Percentiles rank a stretch among this genome's conserved stretches.
These are phyloP conservation scores for Venustaconcha ellipsiformis DNA, from an alignment of 1,140 invertebrate genomes.

Conservation along the genomic window DNA sequence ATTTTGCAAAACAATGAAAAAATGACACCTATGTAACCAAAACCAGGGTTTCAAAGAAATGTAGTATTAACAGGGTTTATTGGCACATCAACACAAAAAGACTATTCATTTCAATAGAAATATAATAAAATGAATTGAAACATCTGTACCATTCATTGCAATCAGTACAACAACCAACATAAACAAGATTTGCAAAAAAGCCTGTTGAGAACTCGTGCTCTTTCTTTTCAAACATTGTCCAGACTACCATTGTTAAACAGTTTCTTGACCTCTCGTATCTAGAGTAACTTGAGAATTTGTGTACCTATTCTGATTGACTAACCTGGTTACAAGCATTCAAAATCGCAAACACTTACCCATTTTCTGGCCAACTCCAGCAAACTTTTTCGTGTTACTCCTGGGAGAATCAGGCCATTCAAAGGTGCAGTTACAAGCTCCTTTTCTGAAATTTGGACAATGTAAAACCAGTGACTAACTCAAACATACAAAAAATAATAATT, in stretches of 20 bases:
- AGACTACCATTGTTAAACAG: background rate
- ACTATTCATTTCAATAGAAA: too few species aligned
- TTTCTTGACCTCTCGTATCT: too few species aligned
- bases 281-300: background rate
- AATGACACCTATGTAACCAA: too few species aligned
- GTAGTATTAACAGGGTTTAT: too few species aligned
- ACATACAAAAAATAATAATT: background rate
- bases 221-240: background rate
- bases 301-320: background rate
- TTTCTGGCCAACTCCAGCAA: conserved; percentile 84
- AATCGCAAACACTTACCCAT: conserved; percentile 74
- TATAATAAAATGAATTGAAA: too few species aligned
- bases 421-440: conserved; percentile 94
- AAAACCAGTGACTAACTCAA: conserved; percentile 8
- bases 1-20: too few species aligned
- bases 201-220: too few species aligned
- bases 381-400: conserved; percentile 91
- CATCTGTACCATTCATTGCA: too few species aligned
- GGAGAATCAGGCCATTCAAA: conserved; percentile 83
- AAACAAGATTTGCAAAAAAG: too few species aligned
- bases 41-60: too few species aligned
- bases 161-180: too few species aligned
- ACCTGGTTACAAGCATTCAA: background rate
- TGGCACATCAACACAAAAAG: too few species aligned
- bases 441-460: conserved; percentile 73